These are phyloP conservation scores for Carlito syrichta DNA, from an alignment of 2,113 vertebrate species.

Conservation along the genomic window DNA sequence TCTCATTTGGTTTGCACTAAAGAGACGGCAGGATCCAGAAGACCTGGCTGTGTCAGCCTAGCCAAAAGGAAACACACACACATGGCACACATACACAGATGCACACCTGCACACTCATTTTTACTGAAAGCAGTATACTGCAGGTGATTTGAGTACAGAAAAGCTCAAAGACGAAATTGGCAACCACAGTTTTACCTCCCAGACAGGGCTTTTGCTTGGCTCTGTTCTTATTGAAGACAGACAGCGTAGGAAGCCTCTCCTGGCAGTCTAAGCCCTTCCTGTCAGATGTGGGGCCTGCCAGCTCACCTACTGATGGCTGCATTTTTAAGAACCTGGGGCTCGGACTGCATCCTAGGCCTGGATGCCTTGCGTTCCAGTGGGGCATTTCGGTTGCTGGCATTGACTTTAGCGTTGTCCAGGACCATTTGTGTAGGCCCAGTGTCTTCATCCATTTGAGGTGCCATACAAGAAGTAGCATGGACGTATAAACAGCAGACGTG, in stretches of 20 bases:
- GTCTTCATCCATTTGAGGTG: too few relatives aligned
- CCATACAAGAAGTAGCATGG: too few relatives aligned
- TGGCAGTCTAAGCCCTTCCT: too few relatives aligned
- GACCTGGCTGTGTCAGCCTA: neutral
- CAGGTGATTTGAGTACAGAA: neutral
- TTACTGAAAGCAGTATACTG: neutral
- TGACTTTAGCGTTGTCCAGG: too few relatives aligned
- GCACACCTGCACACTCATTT: neutral
- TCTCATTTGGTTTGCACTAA: neutral
- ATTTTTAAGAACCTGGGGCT: neutral
- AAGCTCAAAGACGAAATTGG: neutral
- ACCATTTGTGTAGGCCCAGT: neutral
- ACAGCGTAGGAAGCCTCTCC: neutral
- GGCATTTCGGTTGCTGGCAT: too few relatives aligned
- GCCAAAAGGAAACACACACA: neutral
- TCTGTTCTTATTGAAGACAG: neutral
- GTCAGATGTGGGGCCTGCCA: neutral
- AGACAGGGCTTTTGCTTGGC: neutral
- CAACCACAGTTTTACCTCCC: neutral
- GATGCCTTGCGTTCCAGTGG: too few relatives aligned
- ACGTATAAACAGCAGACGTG: neutral
- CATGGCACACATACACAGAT: accelerated
- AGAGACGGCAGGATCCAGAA: neutral
- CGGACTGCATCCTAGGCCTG: neutral
- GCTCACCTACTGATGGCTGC: neutral